phyloP scores from a whole-genome alignment of 2,888 invertebrate species.

The Ophion ventricosus region DNA sequence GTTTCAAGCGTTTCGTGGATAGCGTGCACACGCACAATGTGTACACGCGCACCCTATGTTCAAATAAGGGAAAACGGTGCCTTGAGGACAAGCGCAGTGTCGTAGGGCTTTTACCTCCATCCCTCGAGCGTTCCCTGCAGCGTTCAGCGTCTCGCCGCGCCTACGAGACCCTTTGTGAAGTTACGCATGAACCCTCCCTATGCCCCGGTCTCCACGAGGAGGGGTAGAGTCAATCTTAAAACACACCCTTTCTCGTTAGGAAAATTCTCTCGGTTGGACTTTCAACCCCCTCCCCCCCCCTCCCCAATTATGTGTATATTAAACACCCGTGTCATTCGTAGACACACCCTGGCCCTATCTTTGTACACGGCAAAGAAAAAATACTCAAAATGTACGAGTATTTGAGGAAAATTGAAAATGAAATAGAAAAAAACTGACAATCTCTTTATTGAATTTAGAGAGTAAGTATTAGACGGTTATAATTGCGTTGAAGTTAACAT shows the following conservation, averaged over 20 bases:
- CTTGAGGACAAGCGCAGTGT: constrained; percentile 9
- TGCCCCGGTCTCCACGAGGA: neutral
- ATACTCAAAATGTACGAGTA: neutral
- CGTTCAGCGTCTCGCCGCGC: neutral
- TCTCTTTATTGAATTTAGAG: too few species aligned
- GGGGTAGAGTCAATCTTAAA: constrained; percentile 17
- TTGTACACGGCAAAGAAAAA: neutral
- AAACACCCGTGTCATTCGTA: neutral
- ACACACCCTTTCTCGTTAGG: constrained; percentile 8
- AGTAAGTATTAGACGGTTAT: too few species aligned
- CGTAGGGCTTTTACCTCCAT: neutral
- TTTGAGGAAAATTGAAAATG: neutral
- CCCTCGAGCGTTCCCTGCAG: neutral
- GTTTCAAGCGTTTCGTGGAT: constrained; percentile 4
- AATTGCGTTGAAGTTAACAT: too few species aligned
- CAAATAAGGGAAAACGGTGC: constrained; percentile 3
- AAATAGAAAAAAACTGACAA: neutral
- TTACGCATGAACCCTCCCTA: constrained; percentile 18
- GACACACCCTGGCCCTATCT: neutral
- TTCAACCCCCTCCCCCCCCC: too few species aligned
- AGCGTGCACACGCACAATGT: neutral
- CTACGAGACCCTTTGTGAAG: neutral
- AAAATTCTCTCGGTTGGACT: constrained; percentile 17
- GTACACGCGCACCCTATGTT: constrained; percentile 6
- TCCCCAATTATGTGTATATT: constrained; percentile 27